Evolutionary conservation across 2,888 invertebrate species (phyloP), one percentile per base, ranked within the genome.

Genomic region (Ametastegia equiseti): DNA sequence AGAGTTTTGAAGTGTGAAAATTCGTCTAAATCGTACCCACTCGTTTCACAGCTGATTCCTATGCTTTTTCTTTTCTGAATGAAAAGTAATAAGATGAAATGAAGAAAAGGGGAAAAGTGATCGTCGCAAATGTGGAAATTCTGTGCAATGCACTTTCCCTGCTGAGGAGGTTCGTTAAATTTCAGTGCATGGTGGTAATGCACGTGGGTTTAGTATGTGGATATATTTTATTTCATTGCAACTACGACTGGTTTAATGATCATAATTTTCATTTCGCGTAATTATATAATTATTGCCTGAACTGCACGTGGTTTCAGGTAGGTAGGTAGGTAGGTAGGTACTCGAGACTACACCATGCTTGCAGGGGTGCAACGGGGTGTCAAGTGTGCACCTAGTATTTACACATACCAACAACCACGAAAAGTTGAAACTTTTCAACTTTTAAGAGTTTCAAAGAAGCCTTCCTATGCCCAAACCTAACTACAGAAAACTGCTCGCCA

Each of bases 381-480:
- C 7, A 36, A 36, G 19, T 33, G n/a, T 11, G 63, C 7, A 65
- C 63, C n/a, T n/a, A n/a, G n/a, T n/a, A n/a, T n/a, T n/a, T n/a
- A n/a, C n/a, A n/a, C n/a, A 19, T 60, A 60, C 57, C 57, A 27
- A 57, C 27, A 57, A 57, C 57, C 11, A n/a, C n/a, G 57, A 9
- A 57, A 39, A 45, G 54, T 75, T 54, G 75, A 54, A 54, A 75
- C 45, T 54, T 75, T 30, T 54, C 36, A 75, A 75, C 33, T 67
- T 71, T 75, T 50, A 54, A 75, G 75, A 75, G 75, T 75, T 75
- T 54, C 75, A 75, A 75, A 75, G 75, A 75, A 75, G 75, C 54
- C 39, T 36, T 15, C 19, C 19, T 2, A 60, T 15, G 30, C 30
- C 13, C 27, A 60, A 23, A 27, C 30, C 60, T 60, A 60, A 30